Conservation (phyloP, 2,888 invertebrate genomes). For the Agrochola circellaris region DNA sequence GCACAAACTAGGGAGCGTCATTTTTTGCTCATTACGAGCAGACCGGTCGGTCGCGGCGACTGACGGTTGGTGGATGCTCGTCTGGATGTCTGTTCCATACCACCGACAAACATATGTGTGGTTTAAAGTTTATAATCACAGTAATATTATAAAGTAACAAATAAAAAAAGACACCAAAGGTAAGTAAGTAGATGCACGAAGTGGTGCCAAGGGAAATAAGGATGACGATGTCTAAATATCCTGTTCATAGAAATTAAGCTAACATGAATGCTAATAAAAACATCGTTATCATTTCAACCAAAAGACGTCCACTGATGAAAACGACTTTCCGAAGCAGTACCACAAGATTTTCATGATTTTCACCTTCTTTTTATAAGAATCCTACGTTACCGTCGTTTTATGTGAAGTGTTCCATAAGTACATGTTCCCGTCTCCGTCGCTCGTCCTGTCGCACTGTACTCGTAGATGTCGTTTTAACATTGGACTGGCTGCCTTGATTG, state of each 20-base stretch:
- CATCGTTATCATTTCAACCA: not conserved
- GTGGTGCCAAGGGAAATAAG: not conserved
- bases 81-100: conserved; percentile 19
- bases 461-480: not conserved
- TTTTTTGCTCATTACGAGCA: conserved; percentile 61
- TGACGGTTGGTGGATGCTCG: conserved; percentile 25
- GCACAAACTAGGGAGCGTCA: conserved; percentile 22
- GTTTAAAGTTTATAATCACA: not conserved
- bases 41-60: conserved; percentile 25
- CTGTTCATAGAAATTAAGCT: not conserved
- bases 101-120: not conserved
- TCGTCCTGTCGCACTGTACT: not conserved
- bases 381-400: not conserved
- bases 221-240: not conserved
- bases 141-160: not conserved
- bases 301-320: not conserved
- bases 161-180: not conserved
- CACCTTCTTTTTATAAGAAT: not conserved
- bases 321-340: not conserved
- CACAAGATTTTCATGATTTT: not conserved
- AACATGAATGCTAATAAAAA: not conserved
- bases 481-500: not conserved
- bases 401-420: not conserved
- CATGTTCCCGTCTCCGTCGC: not conserved
- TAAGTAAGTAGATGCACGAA: not conserved